Percentiles rank a stretch among this genome's conserved stretches.
Evolutionary conservation across 92 coral and sea anemone species (phyloP).

Genomic region (Umimayanthus kanabou): DNA sequence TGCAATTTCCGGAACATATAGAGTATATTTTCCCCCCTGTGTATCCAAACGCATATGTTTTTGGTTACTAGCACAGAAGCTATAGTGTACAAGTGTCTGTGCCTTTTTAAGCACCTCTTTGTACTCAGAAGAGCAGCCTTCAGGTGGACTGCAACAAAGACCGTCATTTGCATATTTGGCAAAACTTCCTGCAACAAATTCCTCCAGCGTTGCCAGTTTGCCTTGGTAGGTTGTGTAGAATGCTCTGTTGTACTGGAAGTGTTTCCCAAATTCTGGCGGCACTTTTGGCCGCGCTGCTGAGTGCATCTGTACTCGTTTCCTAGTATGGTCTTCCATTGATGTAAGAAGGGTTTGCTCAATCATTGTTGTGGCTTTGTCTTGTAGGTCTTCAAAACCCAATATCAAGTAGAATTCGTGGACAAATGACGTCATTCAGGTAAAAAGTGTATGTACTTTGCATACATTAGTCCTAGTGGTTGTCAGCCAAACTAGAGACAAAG

Average conservation of each 20-base stretch:
- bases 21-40: conserved; percentile 20
- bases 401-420: too few relatives aligned
- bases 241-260: conserved; percentile 44
- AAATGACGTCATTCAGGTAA: too few relatives aligned
- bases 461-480: too few relatives aligned
- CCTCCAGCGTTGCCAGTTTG: conserved; percentile 41
- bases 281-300: conserved; percentile 51
- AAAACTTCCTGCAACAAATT: conserved; percentile 35
- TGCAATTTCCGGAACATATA: too few relatives aligned
- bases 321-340: conserved; percentile 43
- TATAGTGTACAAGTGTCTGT: conserved; percentile 41
- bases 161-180: conserved; percentile 40
- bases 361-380: conserved; percentile 1
- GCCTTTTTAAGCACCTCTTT: conserved; percentile 36
- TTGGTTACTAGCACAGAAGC: conserved; percentile 3
- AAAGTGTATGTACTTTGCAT: too few relatives aligned
- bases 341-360: conserved; percentile 31
- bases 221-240: conserved; percentile 25
- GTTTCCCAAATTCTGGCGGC: conserved; percentile 38
- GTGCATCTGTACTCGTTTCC: conserved; percentile 64
- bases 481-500: too few relatives aligned
- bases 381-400: conserved; percentile 10
- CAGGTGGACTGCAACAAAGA: conserved; percentile 2
- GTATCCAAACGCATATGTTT: conserved; percentile 46
- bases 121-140: background rate